Base-by-base conservation (phyloP, 2,888 invertebrate species). In the Augochlorella aurata region DNA sequence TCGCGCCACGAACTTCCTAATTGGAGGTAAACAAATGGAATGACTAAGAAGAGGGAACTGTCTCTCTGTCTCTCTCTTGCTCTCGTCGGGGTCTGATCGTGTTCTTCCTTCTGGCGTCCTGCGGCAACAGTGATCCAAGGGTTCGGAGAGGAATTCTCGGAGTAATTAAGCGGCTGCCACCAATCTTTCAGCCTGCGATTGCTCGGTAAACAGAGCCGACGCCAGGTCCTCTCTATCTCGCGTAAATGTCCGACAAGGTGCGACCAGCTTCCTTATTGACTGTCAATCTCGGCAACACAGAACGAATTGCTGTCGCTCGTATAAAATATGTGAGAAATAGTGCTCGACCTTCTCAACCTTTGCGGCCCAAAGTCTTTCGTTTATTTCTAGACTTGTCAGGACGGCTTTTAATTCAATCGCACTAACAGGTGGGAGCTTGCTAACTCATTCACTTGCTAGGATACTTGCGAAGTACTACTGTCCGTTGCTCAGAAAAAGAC, bases 101-200 rank as follows among this genome's bases (percentile, higher is more conserved):
- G 54, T 52, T 68, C 52, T 61, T 54, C 58, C 63, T 52, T 54
- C 58, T 50, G 45, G 12, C 67, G 38, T 5, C 67, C 18, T 16
- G 58, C 61, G 61, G 61, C 63, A 63, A 63, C 63, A 63, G 18
- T 63, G 63, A 75, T 67, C 71, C 68, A 16, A 54, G 70, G 49
- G 71, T 68, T 61, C 61, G 29, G 54, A 63, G 52, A 76, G 79
- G 65, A 76, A 87, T 80, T 81, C 77, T 49, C 69, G 58, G 75
- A 71, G 83, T 84, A 86, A 86, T 87, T 87, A 86, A 84, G 72
- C 77, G 74, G 69, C 73, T 65, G 67, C 52, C 66, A 38, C n/a
- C 49, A 63, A 67, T 63, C 68, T 77, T 75, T 47, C 72, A 24
- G 16, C 77, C 75, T 78, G 73, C 74, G 71, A 74, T 69, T 77